Evolutionary conservation across 1,140 invertebrate genomes (phyloP), one percentile per base, ranked within the genome.

Genomic region (Stegodyphus mimosarum): DNA sequence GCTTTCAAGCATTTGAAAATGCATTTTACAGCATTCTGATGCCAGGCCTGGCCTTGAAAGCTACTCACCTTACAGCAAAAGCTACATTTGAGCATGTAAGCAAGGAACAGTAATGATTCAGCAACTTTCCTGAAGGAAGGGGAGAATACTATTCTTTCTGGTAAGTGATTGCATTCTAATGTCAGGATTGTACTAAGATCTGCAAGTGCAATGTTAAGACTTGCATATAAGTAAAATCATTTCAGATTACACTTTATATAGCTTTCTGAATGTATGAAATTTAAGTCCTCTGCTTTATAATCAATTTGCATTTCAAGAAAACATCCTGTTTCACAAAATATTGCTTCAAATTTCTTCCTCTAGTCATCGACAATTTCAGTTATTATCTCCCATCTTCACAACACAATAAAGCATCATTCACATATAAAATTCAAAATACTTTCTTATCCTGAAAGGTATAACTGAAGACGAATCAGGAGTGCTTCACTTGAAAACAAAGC

Each of bases 221-320:
- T 81, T 13, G 53, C 53, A 4, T 50, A 5, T 17, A 88, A 48
- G n/a, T 77, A 49, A 88, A 89, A 90, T 48, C 72, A 52, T 60
- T 87, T 78, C 6, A 87, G 7, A 50, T 88, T 33, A 33, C 33
- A 33, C 33, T 33, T 33, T 33, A 33, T 33, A 33, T 33, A 33
- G 33, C 33, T 33, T 33, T 33, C 33, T 33, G 33, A 33, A 1
- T 3, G 33, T 33, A 33, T 33, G 33, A 33, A 33, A 33, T 1
- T 33, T 3, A 33, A 33, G 3, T 1, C 33, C 33, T 86, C 13
- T 67, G 15, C 33, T 51, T 18, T 79, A 52, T 72, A 51, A 6
- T 63, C 64, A n/a, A 88, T 88, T 70, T 88, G 73, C 33, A 87
- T 87, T 67, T 72, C 87, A 69, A 88, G 49, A 81, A 88, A 88